Evolutionary conservation across 1,140 invertebrate genomes (phyloP).

Genomic region (Pseudachorutes palmiensis): DNA sequence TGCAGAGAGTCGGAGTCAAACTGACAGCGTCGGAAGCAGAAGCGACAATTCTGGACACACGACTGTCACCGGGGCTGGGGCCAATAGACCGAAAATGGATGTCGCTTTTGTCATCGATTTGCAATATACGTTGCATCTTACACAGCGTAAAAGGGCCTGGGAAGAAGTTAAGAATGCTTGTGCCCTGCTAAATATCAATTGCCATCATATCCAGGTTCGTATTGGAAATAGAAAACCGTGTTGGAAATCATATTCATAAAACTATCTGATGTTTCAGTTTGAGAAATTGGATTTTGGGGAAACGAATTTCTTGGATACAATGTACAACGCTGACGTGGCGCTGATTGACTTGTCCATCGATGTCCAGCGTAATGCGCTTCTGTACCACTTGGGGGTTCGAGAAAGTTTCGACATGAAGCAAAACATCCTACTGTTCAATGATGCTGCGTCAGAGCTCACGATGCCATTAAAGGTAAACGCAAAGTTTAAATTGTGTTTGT

Average conservation of each 20-base stretch:
- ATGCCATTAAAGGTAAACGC: constrained; percentile 76
- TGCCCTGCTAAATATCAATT: constrained; percentile 63
- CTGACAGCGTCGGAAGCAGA: constrained; percentile 62
- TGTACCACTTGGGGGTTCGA: constrained; percentile 93
- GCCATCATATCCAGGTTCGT: constrained; percentile 78
- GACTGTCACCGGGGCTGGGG: constrained; percentile 23
- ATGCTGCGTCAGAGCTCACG: constrained; percentile 76
- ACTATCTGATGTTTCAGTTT: constrained; percentile 57
- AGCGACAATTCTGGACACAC: constrained; percentile 61
- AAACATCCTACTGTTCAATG: constrained; percentile 90
- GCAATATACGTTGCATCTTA: constrained; percentile 58
- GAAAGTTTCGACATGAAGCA: constrained; percentile 99
- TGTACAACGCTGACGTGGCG: constrained; percentile 96
- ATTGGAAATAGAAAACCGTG: no score
- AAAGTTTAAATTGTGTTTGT: no score
- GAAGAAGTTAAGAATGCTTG: constrained; percentile 78
- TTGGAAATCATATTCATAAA: not conserved
- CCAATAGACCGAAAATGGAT: constrained; percentile 63
- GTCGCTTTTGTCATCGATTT: constrained; percentile 79
- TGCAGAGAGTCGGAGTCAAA: constrained; percentile 49
- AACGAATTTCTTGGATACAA: constrained; percentile 70
- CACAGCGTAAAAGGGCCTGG: constrained; percentile 65
- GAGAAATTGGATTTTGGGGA: constrained; percentile 80
- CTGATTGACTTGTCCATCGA: constrained; percentile 89
- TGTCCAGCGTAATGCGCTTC: constrained; percentile 75